A percentile compares a stretch with the other conserved stretches of the same genome.
These are phyloP conservation scores for Diaprepes abbreviatus DNA, from an alignment of 2,888 invertebrate genomes.

Conservation along the genomic window DNA sequence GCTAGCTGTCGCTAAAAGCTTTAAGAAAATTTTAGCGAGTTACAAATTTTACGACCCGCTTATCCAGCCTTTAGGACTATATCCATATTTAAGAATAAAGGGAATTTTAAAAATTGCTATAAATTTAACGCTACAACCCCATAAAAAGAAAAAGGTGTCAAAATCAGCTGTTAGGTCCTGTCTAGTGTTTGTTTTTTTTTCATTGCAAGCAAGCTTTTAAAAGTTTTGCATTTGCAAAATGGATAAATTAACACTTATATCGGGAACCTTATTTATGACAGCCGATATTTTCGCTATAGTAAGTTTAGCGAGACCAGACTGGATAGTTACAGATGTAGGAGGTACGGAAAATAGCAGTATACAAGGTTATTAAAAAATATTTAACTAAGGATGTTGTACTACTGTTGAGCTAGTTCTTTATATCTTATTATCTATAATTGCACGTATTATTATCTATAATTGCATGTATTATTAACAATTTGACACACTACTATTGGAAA, in stretches of 20 bases:
- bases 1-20: too few relatives aligned
- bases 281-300: conserved; percentile 95
- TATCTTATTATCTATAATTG: too few relatives aligned
- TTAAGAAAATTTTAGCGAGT: too few relatives aligned
- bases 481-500: too few relatives aligned
- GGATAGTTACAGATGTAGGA: conserved; percentile 96
- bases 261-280: conserved; percentile 90
- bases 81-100: too few relatives aligned
- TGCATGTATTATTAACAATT: background rate
- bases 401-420: too few relatives aligned
- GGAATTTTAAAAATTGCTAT: too few relatives aligned
- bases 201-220: background rate
- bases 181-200: background rate
- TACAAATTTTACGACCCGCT: too few relatives aligned
- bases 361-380: conserved; percentile 13
- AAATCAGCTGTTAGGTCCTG: conserved; percentile 12
- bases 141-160: conserved; percentile 4
- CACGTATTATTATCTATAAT: background rate
- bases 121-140: too few relatives aligned
- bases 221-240: conserved; percentile 67
- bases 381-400: too few relatives aligned
- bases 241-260: conserved; percentile 94
- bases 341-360: conserved; percentile 70
- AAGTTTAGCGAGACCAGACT: conserved; percentile 94
- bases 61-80: too few relatives aligned